These are phyloP conservation scores for Mongoloraphidia duomilia DNA, from an alignment of 2,888 invertebrate species.

Conservation along the genomic window DNA sequence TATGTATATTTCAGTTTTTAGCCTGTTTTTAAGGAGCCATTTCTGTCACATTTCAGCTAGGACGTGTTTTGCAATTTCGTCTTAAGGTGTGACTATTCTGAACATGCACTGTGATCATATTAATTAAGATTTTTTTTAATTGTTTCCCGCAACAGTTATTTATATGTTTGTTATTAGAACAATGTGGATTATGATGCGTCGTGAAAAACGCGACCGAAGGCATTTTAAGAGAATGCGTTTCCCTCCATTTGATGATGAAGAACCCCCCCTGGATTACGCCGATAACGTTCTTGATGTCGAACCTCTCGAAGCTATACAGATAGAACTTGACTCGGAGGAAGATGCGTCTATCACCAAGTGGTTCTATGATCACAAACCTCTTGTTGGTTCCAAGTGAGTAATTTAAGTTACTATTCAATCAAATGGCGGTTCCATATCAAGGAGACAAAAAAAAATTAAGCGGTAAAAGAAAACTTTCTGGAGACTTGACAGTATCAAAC, in stretches of 20 bases:
- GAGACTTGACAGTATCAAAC: too few relatives aligned
- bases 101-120: too few relatives aligned
- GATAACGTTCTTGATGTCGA: constrained; percentile 99
- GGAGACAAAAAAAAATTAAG: too few relatives aligned
- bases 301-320: constrained; percentile 96
- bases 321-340: constrained; percentile 93
- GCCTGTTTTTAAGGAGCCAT: too few relatives aligned
- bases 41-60: too few relatives aligned
- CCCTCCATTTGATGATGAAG: constrained; percentile 99
- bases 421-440: too few relatives aligned
- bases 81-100: too few relatives aligned
- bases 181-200: constrained; percentile 99
- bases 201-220: constrained; percentile 95
- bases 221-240: constrained; percentile 99
- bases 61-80: too few relatives aligned
- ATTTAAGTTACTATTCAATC: background rate
- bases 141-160: too few relatives aligned
- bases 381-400: constrained; percentile 72
- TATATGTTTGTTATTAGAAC: constrained; percentile 39
- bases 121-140: too few relatives aligned
- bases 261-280: constrained; percentile 97
- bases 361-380: constrained; percentile 97
- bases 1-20: too few relatives aligned
- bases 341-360: constrained; percentile 81
- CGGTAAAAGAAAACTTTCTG: too few relatives aligned